Evolutionary conservation across 1,140 invertebrate species (phyloP).

Genomic region (Pissodes strobi): DNA sequence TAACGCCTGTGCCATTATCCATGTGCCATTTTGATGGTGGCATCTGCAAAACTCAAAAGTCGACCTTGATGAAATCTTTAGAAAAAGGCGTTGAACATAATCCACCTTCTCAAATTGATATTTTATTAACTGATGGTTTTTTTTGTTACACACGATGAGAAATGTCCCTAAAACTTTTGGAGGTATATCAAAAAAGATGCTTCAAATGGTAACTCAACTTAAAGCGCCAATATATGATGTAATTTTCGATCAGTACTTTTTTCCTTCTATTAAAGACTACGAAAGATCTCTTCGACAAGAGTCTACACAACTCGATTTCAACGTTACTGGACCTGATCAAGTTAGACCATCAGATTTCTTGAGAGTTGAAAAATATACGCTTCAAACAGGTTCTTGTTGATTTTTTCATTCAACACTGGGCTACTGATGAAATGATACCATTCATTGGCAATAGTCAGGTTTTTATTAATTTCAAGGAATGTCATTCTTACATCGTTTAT

Average conservation of each 20-base stretch:
- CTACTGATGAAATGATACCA: conserved; percentile 33
- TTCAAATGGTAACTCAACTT: conserved; percentile 38
- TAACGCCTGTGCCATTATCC: no score
- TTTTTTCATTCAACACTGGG: conserved; percentile 32
- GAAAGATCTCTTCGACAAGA: conserved; percentile 32
- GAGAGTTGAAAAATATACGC: conserved; percentile 16
- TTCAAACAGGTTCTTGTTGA: conserved; percentile 24
- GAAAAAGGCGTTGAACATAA: conserved; percentile 31
- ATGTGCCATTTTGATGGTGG: no score
- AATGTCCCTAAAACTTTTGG: conserved; percentile 48
- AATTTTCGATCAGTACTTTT: conserved; percentile 39
- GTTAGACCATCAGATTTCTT: conserved; percentile 8
- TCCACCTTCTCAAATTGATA: conserved; percentile 37
- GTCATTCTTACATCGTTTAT: conserved; percentile 17
- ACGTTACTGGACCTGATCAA: neutral
- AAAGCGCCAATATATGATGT: conserved; percentile 37
- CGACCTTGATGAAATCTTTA: conserved; percentile 35
- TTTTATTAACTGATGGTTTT: conserved; percentile 25
- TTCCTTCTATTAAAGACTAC: conserved; percentile 42
- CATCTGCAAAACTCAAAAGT: no score
- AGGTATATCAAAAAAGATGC: conserved; percentile 47
- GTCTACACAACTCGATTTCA: no score
- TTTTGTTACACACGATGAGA: conserved; percentile 47
- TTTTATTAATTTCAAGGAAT: conserved; percentile 24
- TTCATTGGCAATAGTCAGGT: conserved; percentile 34